phyloP scores from a whole-genome alignment of 1,140 invertebrate genomes.

The Bombus vancouverensis region DNA sequence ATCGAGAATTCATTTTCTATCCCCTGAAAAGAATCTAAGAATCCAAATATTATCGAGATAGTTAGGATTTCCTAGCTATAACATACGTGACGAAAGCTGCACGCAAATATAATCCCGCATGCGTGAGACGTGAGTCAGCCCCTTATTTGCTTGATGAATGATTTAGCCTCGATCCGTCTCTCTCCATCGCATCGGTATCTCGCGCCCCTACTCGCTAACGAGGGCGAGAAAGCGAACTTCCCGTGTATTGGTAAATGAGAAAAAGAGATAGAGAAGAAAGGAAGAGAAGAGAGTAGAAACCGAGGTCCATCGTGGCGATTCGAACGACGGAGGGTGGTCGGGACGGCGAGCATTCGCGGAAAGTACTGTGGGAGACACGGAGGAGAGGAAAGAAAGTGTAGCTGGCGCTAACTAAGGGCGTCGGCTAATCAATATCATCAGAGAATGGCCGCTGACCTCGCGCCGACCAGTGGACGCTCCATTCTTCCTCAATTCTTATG shows the following conservation, averaged over 20 bases:
- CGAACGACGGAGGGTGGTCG: constrained; percentile 28
- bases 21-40: neutral
- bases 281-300: constrained; percentile 54
- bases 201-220: constrained; percentile 50
- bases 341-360: constrained; percentile 10
- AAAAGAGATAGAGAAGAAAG: constrained; percentile 26
- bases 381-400: constrained; percentile 75
- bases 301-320: constrained; percentile 51
- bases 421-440: constrained; percentile 82
- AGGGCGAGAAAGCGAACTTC: constrained; percentile 39
- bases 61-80: constrained; percentile 29
- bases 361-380: constrained; percentile 51
- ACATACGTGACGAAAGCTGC: constrained; percentile 33
- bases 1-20: neutral
- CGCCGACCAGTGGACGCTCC: constrained; percentile 52
- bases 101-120: constrained; percentile 66
- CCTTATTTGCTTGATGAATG: constrained; percentile 77
- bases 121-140: constrained; percentile 69
- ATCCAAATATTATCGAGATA: neutral
- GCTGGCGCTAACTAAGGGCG: constrained; percentile 81
- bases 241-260: neutral
- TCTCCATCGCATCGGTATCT: constrained; percentile 28
- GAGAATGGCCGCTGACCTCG: constrained; percentile 74
- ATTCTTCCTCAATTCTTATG: constrained; percentile 55
- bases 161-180: constrained; percentile 65